Percentiles rank a stretch among this genome's conserved stretches.
Evolutionary conservation across 2,888 invertebrate genomes (phyloP).

Genomic region (Keiferia lycopersicella): DNA sequence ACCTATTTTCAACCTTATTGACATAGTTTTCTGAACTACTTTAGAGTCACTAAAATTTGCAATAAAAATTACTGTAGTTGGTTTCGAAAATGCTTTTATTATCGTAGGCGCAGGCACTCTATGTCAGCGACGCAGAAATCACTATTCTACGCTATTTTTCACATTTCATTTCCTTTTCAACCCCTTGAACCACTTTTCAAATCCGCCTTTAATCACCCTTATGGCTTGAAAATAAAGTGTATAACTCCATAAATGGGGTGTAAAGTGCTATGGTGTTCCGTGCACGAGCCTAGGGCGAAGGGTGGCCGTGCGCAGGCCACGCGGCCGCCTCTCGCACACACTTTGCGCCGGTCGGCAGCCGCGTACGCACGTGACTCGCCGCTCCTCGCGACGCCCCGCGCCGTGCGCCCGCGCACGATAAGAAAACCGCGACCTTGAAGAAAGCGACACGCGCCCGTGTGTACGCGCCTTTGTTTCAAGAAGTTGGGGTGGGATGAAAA

Average conservation of each 20-base stretch:
- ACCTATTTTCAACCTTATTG: constrained; percentile 26
- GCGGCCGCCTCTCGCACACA: constrained; percentile 62
- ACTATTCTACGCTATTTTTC: constrained; percentile 1
- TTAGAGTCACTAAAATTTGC: background rate
- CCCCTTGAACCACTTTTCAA: background rate
- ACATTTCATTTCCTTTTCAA: background rate
- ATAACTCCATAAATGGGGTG: constrained; percentile 28
- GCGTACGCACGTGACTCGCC: constrained; percentile 72
- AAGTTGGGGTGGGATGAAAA: background rate
- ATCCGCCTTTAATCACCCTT: background rate
- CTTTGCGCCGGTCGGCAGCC: constrained; percentile 69
- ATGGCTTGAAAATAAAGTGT: constrained; percentile 33
- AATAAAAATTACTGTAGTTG: constrained; percentile 15
- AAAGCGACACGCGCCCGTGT: background rate
- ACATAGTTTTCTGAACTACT: background rate
- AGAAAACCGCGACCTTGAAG: constrained; percentile 11
- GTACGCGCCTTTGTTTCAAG: background rate
- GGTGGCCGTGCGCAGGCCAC: constrained; percentile 47
- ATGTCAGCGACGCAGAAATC: constrained; percentile 5
- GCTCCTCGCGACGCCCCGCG: constrained; percentile 32
- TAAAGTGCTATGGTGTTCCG: constrained; percentile 32
- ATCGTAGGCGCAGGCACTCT: background rate
- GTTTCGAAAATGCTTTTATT: background rate
- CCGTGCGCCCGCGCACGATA: constrained; percentile 14
- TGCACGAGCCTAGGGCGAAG: constrained; percentile 44